Evolutionary conservation across 2,888 invertebrate species (phyloP), one percentile per base, ranked within the genome.

Genomic region (Acleris holmiana): DNA sequence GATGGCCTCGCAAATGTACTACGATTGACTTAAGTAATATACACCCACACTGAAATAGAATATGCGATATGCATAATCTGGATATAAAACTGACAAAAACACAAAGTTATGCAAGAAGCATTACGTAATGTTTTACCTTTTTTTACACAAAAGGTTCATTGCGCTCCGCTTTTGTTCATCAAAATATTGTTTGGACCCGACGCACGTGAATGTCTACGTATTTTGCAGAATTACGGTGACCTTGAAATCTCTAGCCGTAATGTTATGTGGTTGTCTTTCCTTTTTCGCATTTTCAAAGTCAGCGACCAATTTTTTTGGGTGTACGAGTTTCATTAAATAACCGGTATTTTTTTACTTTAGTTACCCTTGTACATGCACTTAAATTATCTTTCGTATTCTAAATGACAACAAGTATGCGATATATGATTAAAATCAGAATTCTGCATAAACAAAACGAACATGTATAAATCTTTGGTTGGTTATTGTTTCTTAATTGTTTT

Each of bases 21-120:
- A 57, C 40, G n/a, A 25, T 35, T 21, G 23, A 10, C 50, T 49
- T 58, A 59, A 54, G 48, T 21, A 44, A 41, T 41, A 48, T 25
- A 54, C 54, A 48, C 64, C 58, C 48, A 64, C 58, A 48, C 17
- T 19, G 55, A 21, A 54, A 53, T 41, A 41, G 19, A 64, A 64
- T 18, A 48, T 18, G 25, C 25, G 41, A 58, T 64, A 47, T 57
- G 57, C 51, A 51, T 63, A 59, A 64, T 59, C 29, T 58, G 19
- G 41, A 48, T 19, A 48, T 44, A 25, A 54, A 58, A 51, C 18
- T 15, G 40, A 46, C 63, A 58, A 59, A 54, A 48, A 54, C 53
- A 18, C 15, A 17, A 23, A 17, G 48, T 58, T 64, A 54, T 59
- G 41, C 35, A 58, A 64, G 10, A 47, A 25, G 23, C 47, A 41